These are phyloP conservation scores for Taenioides sp. DNA, from an alignment of 2,797 vertebrate species.

Conservation along the genomic window DNA sequence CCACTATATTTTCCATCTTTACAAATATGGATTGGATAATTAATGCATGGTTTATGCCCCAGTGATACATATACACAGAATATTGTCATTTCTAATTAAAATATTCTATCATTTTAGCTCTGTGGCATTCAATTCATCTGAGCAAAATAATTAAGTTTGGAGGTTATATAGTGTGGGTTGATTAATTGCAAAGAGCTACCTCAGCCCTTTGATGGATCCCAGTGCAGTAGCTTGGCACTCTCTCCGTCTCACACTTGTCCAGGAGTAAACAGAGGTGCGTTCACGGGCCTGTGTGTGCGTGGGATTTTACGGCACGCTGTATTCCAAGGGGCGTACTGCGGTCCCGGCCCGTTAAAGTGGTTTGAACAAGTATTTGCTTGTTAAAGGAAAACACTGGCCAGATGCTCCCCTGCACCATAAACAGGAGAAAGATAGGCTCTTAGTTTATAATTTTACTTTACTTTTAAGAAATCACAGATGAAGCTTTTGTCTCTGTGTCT, in stretches of 20 bases:
- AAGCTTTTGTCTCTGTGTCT: slow-evolving; percentile 13
- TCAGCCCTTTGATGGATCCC: slow-evolving; percentile 42
- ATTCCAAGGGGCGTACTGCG: slow-evolving; percentile 21
- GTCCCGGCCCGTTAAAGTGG: slow-evolving; percentile 46
- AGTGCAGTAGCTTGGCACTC: slow-evolving; percentile 42
- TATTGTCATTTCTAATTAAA: slow-evolving; percentile 1
- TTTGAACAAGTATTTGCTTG: slow-evolving; percentile 59
- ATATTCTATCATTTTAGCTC: not conserved
- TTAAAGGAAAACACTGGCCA: slow-evolving; percentile 46
- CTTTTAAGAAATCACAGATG: slow-evolving; percentile 8
- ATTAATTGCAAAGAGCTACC: slow-evolving; percentile 40
- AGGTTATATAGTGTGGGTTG: slow-evolving; percentile 22
- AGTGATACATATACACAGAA: not conserved
- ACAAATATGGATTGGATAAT: not conserved
- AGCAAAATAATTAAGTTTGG: slow-evolving; percentile 5
- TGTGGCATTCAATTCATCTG: not conserved
- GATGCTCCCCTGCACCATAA: slow-evolving; percentile 23
- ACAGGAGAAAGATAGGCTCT: slow-evolving; percentile 19
- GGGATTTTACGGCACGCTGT: slow-evolving; percentile 17
- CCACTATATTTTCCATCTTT: slow-evolving; percentile 5
- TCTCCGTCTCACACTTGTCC: slow-evolving; percentile 31
- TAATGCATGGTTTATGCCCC: not conserved
- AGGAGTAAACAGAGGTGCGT: slow-evolving; percentile 40
- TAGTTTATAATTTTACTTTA: slow-evolving; percentile 30
- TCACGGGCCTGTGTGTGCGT: slow-evolving; percentile 19